A percentile compares a stretch with the other conserved stretches of the same genome.
phyloP scores from a whole-genome alignment of 2,797 vertebrate species.

The Lacerta bilineata region DNA sequence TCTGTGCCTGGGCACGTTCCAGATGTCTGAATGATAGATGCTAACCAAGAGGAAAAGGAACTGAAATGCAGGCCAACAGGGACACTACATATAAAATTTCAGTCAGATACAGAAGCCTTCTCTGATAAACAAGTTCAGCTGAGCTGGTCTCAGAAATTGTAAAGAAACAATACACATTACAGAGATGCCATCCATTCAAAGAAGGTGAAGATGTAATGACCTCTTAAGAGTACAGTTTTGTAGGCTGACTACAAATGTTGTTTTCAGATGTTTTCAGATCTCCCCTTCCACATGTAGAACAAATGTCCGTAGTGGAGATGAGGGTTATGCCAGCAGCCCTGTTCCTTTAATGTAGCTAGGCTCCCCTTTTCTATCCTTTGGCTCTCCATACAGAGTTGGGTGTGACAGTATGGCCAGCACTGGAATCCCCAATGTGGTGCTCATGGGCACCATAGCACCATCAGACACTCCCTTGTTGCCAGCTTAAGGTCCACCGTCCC shows the following conservation, averaged over 20 bases:
- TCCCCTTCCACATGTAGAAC: background rate
- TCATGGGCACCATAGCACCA: background rate
- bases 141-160: background rate
- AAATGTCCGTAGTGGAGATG: background rate
- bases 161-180: background rate
- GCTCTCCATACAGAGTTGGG: background rate
- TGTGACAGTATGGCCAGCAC: too few species aligned
- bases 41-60: background rate
- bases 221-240: conserved; percentile 7
- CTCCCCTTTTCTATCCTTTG: background rate
- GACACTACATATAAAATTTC: background rate
- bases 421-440: too few species aligned
- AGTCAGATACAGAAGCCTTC: background rate
- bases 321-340: too few species aligned
- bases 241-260: background rate
- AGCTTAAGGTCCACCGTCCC: too few species aligned
- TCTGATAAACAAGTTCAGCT: background rate
- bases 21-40: conserved; percentile 28
- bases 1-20: background rate
- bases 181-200: conserved; percentile 14
- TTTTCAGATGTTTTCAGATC: background rate
- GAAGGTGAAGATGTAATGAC: conserved; percentile 6
- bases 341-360: background rate
- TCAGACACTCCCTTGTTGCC: too few species aligned
- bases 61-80: background rate